Percentiles rank a stretch among this genome's conserved stretches.
phyloP scores from a whole-genome alignment of 2,888 invertebrate genomes.

The Linyphia triangularis region DNA sequence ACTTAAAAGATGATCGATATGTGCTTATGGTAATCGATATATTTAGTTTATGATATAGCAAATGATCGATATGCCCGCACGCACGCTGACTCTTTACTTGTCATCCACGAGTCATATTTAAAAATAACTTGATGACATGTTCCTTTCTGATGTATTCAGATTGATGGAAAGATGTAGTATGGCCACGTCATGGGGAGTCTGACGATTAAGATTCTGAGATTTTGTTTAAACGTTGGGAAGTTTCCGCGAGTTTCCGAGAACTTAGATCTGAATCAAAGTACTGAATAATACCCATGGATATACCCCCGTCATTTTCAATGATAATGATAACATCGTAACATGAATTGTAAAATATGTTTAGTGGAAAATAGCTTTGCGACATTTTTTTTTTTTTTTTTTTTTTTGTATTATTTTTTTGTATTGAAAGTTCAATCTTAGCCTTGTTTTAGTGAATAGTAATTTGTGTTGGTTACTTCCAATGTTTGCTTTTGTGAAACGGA shows the following conservation, averaged over 20 bases:
- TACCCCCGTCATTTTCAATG: not conserved
- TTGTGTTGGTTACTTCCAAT: too few species aligned
- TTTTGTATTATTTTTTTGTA: too few species aligned
- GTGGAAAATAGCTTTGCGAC: too few species aligned
- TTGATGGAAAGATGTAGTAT: not conserved
- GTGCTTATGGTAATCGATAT: conserved; percentile 18
- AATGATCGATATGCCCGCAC: conserved; percentile 21
- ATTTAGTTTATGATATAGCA: not conserved
- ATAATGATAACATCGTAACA: too few species aligned
- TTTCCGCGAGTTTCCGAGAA: not conserved
- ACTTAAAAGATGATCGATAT: conserved; percentile 26
- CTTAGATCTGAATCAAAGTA: not conserved
- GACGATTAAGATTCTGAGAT: too few species aligned
- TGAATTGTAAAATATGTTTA: too few species aligned
- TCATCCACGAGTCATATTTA: not conserved
- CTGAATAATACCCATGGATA: not conserved
- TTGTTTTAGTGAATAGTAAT: too few species aligned
- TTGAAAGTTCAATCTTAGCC: too few species aligned
- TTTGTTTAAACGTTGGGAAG: not conserved
- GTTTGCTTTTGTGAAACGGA: too few species aligned
- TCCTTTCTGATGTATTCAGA: not conserved
- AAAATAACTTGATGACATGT: not conserved
- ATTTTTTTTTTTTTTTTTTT: too few species aligned
- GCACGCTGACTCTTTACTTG: conserved; percentile 2
- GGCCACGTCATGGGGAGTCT: not conserved